phyloP scores from a whole-genome alignment of 2,797 vertebrate genomes.

The Aplochiton taeniatus region DNA sequence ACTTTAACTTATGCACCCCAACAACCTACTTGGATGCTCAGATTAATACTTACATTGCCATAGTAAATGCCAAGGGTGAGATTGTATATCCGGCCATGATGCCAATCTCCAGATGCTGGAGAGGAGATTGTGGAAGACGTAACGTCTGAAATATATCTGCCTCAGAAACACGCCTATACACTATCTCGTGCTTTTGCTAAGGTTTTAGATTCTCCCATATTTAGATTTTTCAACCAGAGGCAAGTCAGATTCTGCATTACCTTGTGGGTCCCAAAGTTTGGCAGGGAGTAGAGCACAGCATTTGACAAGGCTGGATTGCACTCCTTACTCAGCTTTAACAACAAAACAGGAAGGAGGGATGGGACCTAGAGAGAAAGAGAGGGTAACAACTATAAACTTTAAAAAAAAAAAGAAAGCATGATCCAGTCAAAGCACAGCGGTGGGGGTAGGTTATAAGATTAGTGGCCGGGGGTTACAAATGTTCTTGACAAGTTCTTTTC shows the following conservation, averaged over 20 bases:
- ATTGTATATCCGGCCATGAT: too few species aligned
- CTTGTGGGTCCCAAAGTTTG: slow-evolving; percentile 89
- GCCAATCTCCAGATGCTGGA: too few species aligned
- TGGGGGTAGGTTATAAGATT: too few species aligned
- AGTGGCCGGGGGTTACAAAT: not conserved
- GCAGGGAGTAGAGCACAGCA: slow-evolving; percentile 85
- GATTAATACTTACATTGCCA: too few species aligned
- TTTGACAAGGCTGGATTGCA: slow-evolving; percentile 76
- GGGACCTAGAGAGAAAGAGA: slow-evolving; percentile 76
- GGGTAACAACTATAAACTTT: not conserved
- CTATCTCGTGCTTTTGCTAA: too few species aligned
- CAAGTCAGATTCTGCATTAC: slow-evolving; percentile 64
- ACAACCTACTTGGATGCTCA: too few species aligned
- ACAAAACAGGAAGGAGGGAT: slow-evolving; percentile 84
- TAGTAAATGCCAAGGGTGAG: too few species aligned
- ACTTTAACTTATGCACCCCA: too few species aligned
- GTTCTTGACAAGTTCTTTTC: slow-evolving; percentile 15
- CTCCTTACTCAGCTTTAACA: slow-evolving; percentile 86
- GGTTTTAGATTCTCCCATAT: too few species aligned
- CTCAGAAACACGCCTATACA: too few species aligned
- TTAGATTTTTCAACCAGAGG: not conserved
- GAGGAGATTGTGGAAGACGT: too few species aligned
- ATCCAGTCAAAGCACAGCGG: not conserved
- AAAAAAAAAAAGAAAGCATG: not conserved
- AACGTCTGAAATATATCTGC: too few species aligned